Percentiles rank a stretch among this genome's conserved stretches.
These are phyloP conservation scores for Sicus ferrugineus DNA, from an alignment of 2,888 invertebrate genomes.

Conservation along the genomic window DNA sequence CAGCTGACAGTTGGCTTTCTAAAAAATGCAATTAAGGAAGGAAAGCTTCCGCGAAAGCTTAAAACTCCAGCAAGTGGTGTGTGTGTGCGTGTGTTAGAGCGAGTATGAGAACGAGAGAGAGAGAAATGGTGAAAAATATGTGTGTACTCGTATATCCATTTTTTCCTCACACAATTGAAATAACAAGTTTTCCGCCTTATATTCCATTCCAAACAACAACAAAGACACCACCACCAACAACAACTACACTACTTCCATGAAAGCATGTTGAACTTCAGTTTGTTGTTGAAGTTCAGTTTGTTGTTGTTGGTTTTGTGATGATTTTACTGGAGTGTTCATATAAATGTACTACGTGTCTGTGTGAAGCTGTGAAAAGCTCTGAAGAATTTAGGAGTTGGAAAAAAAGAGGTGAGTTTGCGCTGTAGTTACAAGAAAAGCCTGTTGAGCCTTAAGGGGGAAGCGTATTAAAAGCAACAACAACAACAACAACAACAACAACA, in stretches of 20 bases:
- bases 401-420: conserved; percentile 24
- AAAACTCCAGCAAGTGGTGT: background rate
- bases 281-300: background rate
- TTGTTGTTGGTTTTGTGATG: background rate
- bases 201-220: too few relatives aligned
- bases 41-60: background rate
- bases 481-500: too few relatives aligned
- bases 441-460: conserved; percentile 9
- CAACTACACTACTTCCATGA: too few relatives aligned
- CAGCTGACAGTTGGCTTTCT: conserved; percentile 16
- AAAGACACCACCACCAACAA: too few relatives aligned
- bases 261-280: background rate
- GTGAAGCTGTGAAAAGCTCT: background rate
- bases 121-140: background rate
- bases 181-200: too few relatives aligned
- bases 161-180: background rate
- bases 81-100: background rate
- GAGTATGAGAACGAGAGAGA: background rate
- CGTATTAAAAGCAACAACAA: background rate
- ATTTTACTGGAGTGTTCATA: too few relatives aligned
- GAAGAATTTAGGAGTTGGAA: background rate
- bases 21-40: background rate
- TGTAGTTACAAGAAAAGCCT: conserved; percentile 7
- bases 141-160: background rate
- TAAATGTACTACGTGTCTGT: too few relatives aligned